Evolutionary conservation across 2,113 vertebrate genomes (phyloP).

Genomic region (Antidorcas marsupialis): DNA sequence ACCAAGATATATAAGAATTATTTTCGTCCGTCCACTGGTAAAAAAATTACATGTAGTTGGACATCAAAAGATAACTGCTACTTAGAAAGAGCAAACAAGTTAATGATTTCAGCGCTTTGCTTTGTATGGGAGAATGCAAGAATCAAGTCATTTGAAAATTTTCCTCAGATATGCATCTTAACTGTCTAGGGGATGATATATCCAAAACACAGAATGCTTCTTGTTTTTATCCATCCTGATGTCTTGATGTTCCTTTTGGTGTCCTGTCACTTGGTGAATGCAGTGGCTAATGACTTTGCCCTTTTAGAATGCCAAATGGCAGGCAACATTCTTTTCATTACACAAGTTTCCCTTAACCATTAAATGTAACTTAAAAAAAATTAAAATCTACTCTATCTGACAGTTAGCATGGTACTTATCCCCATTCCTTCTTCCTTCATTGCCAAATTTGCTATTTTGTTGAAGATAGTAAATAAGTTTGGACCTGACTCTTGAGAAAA

Average conservation of each 20-base stretch:
- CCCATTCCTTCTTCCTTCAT: background rate
- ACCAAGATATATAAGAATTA: background rate
- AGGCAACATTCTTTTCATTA: background rate
- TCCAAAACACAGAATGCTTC: background rate
- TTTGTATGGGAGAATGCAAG: background rate
- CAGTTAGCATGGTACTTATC: background rate
- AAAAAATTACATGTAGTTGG: background rate
- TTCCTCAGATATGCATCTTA: background rate
- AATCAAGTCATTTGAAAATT: background rate
- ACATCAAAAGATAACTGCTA: background rate
- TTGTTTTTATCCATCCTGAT: background rate
- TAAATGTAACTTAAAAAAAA: background rate
- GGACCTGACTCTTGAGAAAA: background rate
- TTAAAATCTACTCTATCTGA: background rate
- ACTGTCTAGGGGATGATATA: background rate
- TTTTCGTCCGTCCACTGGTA: background rate
- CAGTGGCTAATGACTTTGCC: background rate
- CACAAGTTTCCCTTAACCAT: background rate
- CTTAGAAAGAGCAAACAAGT: background rate
- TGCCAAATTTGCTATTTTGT: background rate
- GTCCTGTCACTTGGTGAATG: background rate
- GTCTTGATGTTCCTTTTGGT: background rate
- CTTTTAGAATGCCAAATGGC: background rate
- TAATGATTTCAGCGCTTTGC: background rate
- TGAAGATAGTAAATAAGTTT: background rate